Base-by-base conservation (phyloP, 2,888 invertebrate genomes). In the Laothoe populi region DNA sequence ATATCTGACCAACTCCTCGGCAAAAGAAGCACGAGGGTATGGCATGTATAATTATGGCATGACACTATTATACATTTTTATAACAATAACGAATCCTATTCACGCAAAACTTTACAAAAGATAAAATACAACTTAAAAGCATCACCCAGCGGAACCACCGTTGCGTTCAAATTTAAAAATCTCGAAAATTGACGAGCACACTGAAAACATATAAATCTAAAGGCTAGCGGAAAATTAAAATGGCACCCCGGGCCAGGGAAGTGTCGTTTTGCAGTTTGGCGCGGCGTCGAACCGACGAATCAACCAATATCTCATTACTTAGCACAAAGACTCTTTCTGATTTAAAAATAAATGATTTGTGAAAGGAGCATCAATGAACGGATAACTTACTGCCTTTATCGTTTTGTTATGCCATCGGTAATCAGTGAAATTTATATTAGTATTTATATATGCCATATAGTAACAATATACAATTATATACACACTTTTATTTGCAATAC, bases 191-290 rank as follows among this genome's bases (percentile, higher is more conserved):
- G 89, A 88, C 89, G 84, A 79, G 75, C 81, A 79, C 76, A 79
- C 77, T 81, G 87, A 86, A 90, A 88, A 88, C 88, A 88, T 87
- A 89, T 88, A 89, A 89, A 88, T 90, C 89, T 82, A 82, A 74
- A 79, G 81, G 86, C 88, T 89, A 84, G 90, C 90, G 90, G 89
- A 90, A 90, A 90, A 90, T 90, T 90, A 90, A 90, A 90, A 88
- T 81, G 81, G 80, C 75, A 78, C 88, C 83, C 78, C 84, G 79
- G 85, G 87, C 86, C 81, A 74, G 72, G 68, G 70, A 65, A 65
- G 68, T 73, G 77, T 72, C 78, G 72, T 73, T 78, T 74, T 74
- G 72, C 75, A 75, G 71, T 72, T 74, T 71, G 71, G 67, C 66
- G 64, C 70, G 68, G 70, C 75, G 77, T 74, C 74, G 75, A 75